Evolutionary conservation across 1,140 invertebrate species (phyloP).

Genomic region (Bombus consobrinus): DNA sequence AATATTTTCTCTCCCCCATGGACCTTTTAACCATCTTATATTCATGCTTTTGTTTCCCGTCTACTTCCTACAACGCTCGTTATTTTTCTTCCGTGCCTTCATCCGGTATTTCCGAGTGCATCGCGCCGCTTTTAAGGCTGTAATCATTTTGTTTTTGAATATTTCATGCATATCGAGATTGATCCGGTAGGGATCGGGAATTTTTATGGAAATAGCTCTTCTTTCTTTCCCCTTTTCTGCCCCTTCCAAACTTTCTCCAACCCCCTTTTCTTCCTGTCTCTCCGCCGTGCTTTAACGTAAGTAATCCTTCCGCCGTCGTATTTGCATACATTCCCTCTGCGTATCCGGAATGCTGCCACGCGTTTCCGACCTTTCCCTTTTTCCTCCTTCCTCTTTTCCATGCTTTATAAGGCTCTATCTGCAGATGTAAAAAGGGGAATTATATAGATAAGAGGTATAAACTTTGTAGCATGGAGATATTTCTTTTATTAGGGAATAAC

Average conservation of each 20-base stretch:
- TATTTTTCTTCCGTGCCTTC: conserved; percentile 28
- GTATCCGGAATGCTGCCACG: conserved; percentile 34
- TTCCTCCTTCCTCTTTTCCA: background rate
- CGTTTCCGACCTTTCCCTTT: background rate
- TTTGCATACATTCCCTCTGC: conserved; percentile 49
- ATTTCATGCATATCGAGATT: conserved; percentile 54
- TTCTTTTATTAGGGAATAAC: background rate
- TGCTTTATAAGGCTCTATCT: conserved; percentile 21
- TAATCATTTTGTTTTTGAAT: conserved; percentile 55
- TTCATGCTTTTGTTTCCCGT: conserved; percentile 42
- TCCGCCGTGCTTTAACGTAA: conserved; percentile 31
- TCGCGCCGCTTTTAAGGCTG: conserved; percentile 39
- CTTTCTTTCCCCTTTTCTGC: background rate
- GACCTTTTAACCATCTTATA: conserved; percentile 43
- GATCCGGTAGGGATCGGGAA: conserved; percentile 42
- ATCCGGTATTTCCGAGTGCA: conserved; percentile 27
- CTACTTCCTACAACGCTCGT: conserved; percentile 16
- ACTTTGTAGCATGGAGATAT: background rate
- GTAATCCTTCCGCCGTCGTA: conserved; percentile 48
- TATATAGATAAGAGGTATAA: background rate
- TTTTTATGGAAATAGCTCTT: conserved; percentile 48
- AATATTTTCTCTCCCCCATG: conserved; percentile 15
- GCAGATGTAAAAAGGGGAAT: conserved; percentile 1
- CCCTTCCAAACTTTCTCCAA: background rate
- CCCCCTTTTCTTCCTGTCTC: background rate